Evolutionary conservation across 2,888 invertebrate genomes (phyloP).

Genomic region (Diadegma fenestrale): DNA sequence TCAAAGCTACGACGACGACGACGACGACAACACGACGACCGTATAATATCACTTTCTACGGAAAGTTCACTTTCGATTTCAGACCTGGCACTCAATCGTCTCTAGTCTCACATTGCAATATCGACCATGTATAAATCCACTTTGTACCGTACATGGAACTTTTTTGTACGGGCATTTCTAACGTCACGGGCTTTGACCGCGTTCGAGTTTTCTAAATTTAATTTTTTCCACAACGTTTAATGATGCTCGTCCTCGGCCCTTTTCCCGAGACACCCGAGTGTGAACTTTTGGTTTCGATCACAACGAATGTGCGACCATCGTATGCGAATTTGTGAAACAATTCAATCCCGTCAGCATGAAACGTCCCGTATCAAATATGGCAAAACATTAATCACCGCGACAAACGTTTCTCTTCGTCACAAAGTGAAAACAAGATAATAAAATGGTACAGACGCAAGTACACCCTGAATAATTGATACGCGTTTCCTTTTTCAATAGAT

Average conservation of each 20-base stretch:
- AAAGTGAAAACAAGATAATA: slow-evolving; percentile 56
- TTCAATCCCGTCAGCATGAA: not conserved
- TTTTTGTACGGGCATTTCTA: slow-evolving; percentile 2
- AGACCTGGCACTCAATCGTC: slow-evolving; percentile 68
- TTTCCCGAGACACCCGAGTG: no score
- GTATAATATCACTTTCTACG: slow-evolving; percentile 80
- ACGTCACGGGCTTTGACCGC: not conserved
- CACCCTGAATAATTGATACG: slow-evolving; percentile 8
- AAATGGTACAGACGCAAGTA: slow-evolving; percentile 6
- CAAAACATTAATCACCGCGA: not conserved
- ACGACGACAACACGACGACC: slow-evolving; percentile 61
- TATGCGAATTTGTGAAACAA: not conserved
- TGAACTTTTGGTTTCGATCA: not conserved
- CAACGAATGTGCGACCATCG: not conserved
- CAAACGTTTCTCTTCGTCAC: not conserved
- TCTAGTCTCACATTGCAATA: slow-evolving; percentile 38
- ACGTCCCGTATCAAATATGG: not conserved
- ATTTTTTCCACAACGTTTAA: no score
- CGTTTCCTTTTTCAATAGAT: not conserved
- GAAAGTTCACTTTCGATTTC: slow-evolving; percentile 79
- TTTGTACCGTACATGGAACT: slow-evolving; percentile 8
- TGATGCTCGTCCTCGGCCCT: not conserved
- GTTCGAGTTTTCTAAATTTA: not conserved
- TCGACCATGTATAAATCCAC: slow-evolving; percentile 16
- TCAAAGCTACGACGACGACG: slow-evolving; percentile 39